phyloP scores from a whole-genome alignment of 2,888 invertebrate genomes.

The Drosophila koepferae region DNA sequence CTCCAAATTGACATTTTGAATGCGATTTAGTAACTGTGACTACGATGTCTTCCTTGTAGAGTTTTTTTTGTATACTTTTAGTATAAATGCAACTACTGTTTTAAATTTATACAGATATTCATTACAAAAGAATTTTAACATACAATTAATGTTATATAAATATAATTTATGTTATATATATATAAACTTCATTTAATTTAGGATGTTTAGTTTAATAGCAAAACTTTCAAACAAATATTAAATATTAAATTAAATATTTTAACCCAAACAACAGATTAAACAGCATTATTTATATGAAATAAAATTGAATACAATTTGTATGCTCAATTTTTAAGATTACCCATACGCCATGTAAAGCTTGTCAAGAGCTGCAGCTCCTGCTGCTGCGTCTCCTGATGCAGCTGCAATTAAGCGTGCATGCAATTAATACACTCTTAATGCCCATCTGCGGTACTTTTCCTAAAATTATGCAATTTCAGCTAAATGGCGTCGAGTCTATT shows the following conservation, averaged over 20 bases:
- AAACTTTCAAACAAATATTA: too few species aligned
- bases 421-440: conserved; percentile 12
- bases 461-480: conserved; percentile 4
- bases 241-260: too few species aligned
- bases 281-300: neutral
- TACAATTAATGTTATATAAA: too few species aligned
- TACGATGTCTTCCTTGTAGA: neutral
- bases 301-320: neutral
- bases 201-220: too few species aligned
- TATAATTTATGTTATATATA: too few species aligned
- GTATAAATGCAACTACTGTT: too few species aligned
- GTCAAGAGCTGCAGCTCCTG: conserved; percentile 1
- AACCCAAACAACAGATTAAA: too few species aligned
- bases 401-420: neutral
- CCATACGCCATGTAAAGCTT: conserved; percentile 19
- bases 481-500: conserved; percentile 7
- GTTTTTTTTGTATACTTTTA: too few species aligned
- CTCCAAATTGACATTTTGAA: conserved; percentile 5
- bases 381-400: neutral
- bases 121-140: too few species aligned
- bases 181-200: too few species aligned
- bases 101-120: too few species aligned
- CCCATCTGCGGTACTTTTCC: conserved; percentile 1
- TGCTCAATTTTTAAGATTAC: conserved; percentile 1
- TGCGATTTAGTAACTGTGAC: neutral